phyloP scores from a whole-genome alignment of 2,888 invertebrate species.

The Chymomyza amoena region DNA sequence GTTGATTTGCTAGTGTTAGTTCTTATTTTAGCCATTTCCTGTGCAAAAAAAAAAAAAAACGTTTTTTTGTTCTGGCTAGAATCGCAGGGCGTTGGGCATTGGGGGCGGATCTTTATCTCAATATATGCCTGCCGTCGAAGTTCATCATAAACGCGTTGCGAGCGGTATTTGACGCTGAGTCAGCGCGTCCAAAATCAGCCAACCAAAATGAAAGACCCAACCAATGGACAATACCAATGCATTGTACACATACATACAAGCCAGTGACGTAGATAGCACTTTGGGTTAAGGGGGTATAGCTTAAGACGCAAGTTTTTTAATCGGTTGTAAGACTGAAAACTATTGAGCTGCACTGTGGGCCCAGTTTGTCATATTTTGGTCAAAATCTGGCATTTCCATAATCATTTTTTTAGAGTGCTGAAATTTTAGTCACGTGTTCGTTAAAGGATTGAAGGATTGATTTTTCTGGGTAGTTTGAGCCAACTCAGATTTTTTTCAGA shows the following conservation, averaged over 20 bases:
- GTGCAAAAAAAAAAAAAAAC: background rate
- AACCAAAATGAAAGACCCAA: constrained; percentile 58
- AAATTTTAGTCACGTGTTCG: too few species aligned
- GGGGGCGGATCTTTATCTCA: constrained; percentile 24
- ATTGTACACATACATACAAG: constrained; percentile 6
- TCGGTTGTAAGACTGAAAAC: too few species aligned
- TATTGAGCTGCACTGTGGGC: too few species aligned
- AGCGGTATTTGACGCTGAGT: constrained; percentile 32
- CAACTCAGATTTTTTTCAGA: too few species aligned
- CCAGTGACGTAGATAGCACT: background rate
- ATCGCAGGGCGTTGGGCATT: constrained; percentile 3
- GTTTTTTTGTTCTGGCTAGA: background rate
- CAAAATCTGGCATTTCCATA: too few species aligned
- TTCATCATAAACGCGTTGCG: background rate
- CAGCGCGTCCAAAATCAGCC: constrained; percentile 52
- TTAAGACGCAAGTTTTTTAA: too few species aligned
- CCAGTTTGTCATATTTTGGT: too few species aligned
- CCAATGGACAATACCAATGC: constrained; percentile 20
- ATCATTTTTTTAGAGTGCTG: too few species aligned
- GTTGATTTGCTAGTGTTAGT: background rate
- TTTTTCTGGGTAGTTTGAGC: too few species aligned
- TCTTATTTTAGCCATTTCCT: constrained; percentile 1
- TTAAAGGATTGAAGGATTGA: too few species aligned
- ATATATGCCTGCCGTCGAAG: background rate
- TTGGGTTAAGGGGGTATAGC: too few species aligned